Percentiles rank a stretch among this genome's conserved stretches.
These are phyloP conservation scores for Himalopsyche tibetana DNA, from an alignment of 2,888 invertebrate species.

Conservation along the genomic window DNA sequence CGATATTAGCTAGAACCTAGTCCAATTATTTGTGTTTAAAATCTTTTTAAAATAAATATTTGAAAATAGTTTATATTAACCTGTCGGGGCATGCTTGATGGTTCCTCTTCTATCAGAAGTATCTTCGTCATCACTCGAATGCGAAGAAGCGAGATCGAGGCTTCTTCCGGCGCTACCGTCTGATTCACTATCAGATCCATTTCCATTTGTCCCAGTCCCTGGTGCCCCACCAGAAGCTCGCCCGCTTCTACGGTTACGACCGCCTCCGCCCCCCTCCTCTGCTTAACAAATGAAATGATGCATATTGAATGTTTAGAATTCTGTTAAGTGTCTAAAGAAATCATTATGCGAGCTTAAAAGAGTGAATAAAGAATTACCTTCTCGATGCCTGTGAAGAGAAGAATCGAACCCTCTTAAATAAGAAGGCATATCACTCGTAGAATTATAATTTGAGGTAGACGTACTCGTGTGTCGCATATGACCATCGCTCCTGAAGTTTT, in stretches of 20 bases:
- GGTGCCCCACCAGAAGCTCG: conserved; percentile 61
- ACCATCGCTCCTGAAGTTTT: conserved; percentile 82
- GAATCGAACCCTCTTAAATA: conserved; percentile 81
- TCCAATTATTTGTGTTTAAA: too few species aligned
- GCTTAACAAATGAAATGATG: background rate
- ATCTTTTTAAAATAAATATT: conserved; percentile 67
- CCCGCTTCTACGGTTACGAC: conserved; percentile 24
- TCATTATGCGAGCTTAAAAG: too few species aligned
- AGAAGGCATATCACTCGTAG: conserved; percentile 86
- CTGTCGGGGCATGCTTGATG: conserved; percentile 71
- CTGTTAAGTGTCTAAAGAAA: conserved; percentile 34
- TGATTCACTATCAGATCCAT: conserved; percentile 88
- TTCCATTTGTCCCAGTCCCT: conserved; percentile 71
- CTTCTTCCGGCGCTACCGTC: conserved; percentile 87
- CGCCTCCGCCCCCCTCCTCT: conserved; percentile 26
- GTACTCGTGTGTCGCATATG: conserved; percentile 90
- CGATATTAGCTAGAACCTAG: too few species aligned
- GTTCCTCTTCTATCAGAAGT: conserved; percentile 75
- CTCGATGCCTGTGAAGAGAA: conserved; percentile 76
- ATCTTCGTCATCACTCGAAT: conserved; percentile 94
- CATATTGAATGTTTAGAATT: background rate
- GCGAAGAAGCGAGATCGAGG: conserved; percentile 94
- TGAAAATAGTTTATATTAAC: conserved; percentile 75
- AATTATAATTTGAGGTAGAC: conserved; percentile 92
- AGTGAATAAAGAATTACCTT: conserved; percentile 69